A percentile compares a stretch with the other conserved stretches of the same genome.
phyloP scores from a whole-genome alignment of 2,888 invertebrate species.

The Agrochola macilenta region DNA sequence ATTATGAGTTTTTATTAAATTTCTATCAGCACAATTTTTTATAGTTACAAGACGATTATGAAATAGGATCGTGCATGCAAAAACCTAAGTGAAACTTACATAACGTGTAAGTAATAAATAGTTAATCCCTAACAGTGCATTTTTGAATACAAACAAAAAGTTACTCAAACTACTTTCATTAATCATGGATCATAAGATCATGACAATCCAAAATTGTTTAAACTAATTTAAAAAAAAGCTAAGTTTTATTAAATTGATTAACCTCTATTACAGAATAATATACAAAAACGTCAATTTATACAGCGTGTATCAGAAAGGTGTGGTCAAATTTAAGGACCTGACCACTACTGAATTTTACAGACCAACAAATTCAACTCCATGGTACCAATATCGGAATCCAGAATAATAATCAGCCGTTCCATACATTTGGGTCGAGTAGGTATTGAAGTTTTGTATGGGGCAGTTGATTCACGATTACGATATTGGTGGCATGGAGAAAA shows the following conservation, averaged over 20 bases:
- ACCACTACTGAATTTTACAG: too few species aligned
- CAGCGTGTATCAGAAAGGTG: not conserved
- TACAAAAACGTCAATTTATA: not conserved
- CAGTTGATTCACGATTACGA: too few species aligned
- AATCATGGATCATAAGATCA: constrained; percentile 28
- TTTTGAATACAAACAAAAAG: constrained; percentile 49
- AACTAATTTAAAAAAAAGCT: constrained; percentile 32
- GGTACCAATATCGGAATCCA: not conserved
- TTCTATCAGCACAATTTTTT: not conserved
- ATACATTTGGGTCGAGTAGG: too few species aligned
- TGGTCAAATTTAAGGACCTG: too few species aligned
- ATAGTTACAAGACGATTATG: not conserved
- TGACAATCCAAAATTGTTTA: constrained; percentile 34
- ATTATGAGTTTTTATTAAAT: not conserved
- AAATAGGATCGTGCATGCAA: not conserved
- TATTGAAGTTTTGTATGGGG: too few species aligned
- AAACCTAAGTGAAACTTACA: not conserved
- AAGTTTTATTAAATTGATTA: not conserved
- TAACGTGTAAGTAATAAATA: constrained; percentile 8
- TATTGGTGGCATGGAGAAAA: too few species aligned
- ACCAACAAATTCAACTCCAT: not conserved
- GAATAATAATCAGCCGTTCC: not conserved
- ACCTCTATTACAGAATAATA: not conserved
- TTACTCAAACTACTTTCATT: constrained; percentile 48
- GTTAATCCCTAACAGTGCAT: not conserved